Base-by-base conservation (phyloP, 2,113 vertebrate genomes). In the Pelecanus crispus region DNA sequence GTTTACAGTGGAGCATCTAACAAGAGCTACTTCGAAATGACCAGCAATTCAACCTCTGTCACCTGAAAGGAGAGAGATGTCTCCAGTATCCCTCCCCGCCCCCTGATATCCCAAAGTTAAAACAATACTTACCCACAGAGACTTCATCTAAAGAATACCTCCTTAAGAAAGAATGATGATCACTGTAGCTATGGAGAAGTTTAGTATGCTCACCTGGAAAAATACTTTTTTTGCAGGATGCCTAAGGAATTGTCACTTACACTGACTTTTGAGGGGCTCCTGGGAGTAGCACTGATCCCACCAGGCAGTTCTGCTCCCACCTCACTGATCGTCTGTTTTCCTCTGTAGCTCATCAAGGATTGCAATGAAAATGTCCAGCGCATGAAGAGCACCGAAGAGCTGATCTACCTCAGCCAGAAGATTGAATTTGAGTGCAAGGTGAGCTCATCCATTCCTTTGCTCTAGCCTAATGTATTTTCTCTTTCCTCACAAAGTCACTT, bases 371-470 rank as follows among this genome's bases (percentile, higher is more conserved):
- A 99, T 38, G 99, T 99, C 90, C 98, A 99, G 85, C 98, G 99
- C 56, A 99, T 99, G 99, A 99, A 99, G 74, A 99, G 98, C 94
- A 99, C 99, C 0, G 99, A 99, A 97, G 99, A 99, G 44, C 98
- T 99, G 86, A 99, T 99, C 85, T 98, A 98, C 77, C 98, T 99
- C 75, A 99, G 98, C 95, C 98, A 99, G 82, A 99, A 98, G 95
- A 99, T 99, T 86, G 99, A 99, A 97, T 99, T 99, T 97, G 99
- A 99, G 77, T 99, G 99, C 98, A 99, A 98, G 98, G 99, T 99
- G 91, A 98, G 98, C 84, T 68, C 2, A 1, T 68, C 42, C 42
- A 44, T 74, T 67, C 49, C 31, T 38, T 71, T 86, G 26, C 29
- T 94, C 8, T 71, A 94, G 24, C 29, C 26, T 71, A 31, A n/a